Evolutionary conservation across 2,888 invertebrate genomes (phyloP).

Genomic region (Spodoptera exigua): DNA sequence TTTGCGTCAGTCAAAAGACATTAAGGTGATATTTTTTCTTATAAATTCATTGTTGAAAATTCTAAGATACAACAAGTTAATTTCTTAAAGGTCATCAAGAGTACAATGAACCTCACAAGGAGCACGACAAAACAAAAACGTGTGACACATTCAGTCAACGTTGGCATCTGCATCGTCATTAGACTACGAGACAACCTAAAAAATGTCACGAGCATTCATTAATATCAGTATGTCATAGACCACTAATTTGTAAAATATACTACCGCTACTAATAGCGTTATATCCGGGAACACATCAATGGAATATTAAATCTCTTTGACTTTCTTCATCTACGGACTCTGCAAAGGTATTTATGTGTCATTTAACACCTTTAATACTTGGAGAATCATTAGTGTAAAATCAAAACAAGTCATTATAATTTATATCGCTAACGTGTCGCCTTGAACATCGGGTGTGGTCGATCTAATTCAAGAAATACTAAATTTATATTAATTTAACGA

Average conservation of each 20-base stretch:
- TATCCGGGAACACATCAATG: conserved; percentile 84
- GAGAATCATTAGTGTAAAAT: conserved; percentile 77
- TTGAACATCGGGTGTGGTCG: conserved; percentile 73
- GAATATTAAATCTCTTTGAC: conserved; percentile 75
- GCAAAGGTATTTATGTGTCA: conserved; percentile 84
- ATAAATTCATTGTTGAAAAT: neutral
- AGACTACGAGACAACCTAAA: conserved; percentile 73
- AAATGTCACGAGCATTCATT: conserved; percentile 77
- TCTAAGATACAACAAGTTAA: neutral
- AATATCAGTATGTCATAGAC: conserved; percentile 87
- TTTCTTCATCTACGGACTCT: conserved; percentile 63
- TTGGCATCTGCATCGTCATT: conserved; percentile 84
- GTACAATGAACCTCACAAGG: conserved; percentile 62
- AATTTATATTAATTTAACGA: conserved; percentile 39
- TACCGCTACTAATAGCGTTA: conserved; percentile 80
- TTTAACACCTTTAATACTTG: conserved; percentile 79
- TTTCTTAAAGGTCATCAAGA: conserved; percentile 23
- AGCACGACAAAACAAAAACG: conserved; percentile 63
- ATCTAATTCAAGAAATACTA: conserved; percentile 55
- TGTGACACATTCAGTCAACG: conserved; percentile 70
- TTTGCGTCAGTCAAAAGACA: neutral
- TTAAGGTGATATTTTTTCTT: conserved; percentile 1
- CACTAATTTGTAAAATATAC: conserved; percentile 87
- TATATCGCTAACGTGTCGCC: conserved; percentile 58
- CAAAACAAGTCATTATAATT: conserved; percentile 76